Evolutionary conservation across 2,797 vertebrate species (phyloP).

Genomic region (Phyllotis vaccarum): DNA sequence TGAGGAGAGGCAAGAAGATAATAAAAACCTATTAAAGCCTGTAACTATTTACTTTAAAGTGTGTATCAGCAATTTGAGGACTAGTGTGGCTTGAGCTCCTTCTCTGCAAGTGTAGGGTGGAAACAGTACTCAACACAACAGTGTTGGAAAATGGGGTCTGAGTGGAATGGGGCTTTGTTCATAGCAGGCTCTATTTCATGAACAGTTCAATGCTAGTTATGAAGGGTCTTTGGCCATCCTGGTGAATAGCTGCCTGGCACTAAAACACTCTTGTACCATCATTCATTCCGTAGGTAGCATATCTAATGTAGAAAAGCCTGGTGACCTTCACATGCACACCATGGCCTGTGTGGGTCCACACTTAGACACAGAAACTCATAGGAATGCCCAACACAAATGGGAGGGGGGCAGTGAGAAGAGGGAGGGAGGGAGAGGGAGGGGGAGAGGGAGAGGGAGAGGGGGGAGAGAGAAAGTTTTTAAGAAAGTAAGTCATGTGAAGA

Average conservation of each 20-base stretch:
- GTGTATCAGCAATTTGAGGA: neutral
- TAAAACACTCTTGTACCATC: neutral
- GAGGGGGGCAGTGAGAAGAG: too few species aligned
- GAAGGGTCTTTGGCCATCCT: neutral
- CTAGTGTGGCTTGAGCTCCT: neutral
- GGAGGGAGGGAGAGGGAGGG: too few species aligned
- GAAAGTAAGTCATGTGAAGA: neutral
- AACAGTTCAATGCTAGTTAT: neutral
- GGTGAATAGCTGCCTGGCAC: neutral
- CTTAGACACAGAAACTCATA: neutral
- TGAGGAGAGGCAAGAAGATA: neutral
- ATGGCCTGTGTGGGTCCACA: neutral
- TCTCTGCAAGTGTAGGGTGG: too few species aligned
- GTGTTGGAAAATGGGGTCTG: neutral
- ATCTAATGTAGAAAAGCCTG: neutral
- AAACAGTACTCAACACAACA: neutral
- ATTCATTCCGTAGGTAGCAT: neutral
- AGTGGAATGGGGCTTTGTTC: too few species aligned
- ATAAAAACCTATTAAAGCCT: neutral
- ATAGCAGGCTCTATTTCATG: neutral
- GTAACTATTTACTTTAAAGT: neutral
- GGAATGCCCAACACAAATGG: neutral
- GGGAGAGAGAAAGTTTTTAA: too few species aligned
- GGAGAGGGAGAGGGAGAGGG: too few species aligned
- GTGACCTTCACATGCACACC: neutral